Evolutionary conservation across 2,888 invertebrate genomes (phyloP).

Genomic region (Tetrapedia diversipes): DNA sequence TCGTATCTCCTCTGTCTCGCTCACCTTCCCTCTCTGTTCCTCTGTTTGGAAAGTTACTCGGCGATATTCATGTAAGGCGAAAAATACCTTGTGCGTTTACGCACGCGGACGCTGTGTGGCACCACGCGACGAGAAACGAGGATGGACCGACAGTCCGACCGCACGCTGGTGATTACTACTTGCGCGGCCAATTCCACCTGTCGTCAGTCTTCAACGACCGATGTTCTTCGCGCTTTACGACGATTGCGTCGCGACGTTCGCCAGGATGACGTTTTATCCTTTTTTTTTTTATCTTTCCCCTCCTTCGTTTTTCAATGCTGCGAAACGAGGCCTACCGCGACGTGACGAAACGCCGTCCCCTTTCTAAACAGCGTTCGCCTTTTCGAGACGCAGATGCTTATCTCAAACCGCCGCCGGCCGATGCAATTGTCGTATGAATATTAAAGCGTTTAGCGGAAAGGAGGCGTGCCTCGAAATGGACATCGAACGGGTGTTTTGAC

Average conservation of each 20-base stretch:
- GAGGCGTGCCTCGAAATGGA: neutral
- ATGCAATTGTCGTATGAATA: conserved; percentile 1
- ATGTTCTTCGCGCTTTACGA: neutral
- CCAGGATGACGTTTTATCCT: neutral
- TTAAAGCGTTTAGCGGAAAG: neutral
- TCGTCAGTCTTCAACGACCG: neutral
- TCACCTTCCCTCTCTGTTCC: neutral
- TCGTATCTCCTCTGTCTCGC: neutral
- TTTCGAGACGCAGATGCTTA: conserved; percentile 11
- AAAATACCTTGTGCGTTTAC: conserved; percentile 56
- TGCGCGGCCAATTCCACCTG: neutral
- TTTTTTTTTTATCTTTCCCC: conserved; percentile 1
- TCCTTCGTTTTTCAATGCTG: no score
- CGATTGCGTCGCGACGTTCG: neutral
- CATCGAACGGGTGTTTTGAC: no score
- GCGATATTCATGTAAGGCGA: conserved; percentile 31
- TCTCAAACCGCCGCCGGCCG: neutral
- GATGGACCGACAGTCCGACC: conserved; percentile 49
- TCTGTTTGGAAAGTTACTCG: conserved; percentile 62
- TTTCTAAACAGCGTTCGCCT: conserved; percentile 36
- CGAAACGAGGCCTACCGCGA: neutral
- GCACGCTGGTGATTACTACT: conserved; percentile 57
- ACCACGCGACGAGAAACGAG: conserved; percentile 65
- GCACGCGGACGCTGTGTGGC: conserved; percentile 67
- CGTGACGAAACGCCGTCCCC: conserved; percentile 32